Base-by-base conservation (phyloP, 2,113 vertebrate species). In the Ceyx melanurus region DNA sequence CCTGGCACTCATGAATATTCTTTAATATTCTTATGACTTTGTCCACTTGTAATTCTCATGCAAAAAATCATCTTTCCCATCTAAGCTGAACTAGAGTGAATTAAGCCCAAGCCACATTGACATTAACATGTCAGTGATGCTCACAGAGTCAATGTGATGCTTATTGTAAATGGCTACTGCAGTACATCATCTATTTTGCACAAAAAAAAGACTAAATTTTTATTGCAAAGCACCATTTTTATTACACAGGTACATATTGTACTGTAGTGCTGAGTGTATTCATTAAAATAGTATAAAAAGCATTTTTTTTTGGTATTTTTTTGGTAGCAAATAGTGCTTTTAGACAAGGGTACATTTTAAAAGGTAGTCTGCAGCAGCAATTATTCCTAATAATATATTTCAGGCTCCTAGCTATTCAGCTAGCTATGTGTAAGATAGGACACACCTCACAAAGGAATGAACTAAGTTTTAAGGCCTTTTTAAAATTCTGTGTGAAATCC, bases 381-480 rank as follows among this genome's bases (percentile, higher is more conserved):
- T 95, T 95, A 82, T 62, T 82, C 93, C 64, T 87, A 86, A 85
- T 53, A 95, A 86, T 78, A 64, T 53, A 42, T 89, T 94, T 90
- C 88, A 91, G 70, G 74, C 75, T 58, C 89, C 60, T 73, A 93
- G 56, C 72, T 89, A 28, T 76, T 95, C 89, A 83, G 33, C 43
- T 62, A 31, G 91, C 89, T 46, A n/a, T 46, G 14, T 73, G 84
- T 77, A 90, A 95, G 65, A 43, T 50, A 90, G 76, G 68, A 87
- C 70, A 95, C 85, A 65, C 53, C 40, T 92, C 66, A 88, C 15
- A 13, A 16, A 86, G 80, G 91, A 95, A 89, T 42, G 61, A 97
- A 92, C 85, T 62, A 21, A 15, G 26, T 40, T 91, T 88, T 65
- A 60, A 86, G 62, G 60, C 70, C 10, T 88, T 70, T 85, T 91